Evolutionary conservation across 2,888 invertebrate species (phyloP), one percentile per base, ranked within the genome.

Genomic region (Neoascia interrupta): DNA sequence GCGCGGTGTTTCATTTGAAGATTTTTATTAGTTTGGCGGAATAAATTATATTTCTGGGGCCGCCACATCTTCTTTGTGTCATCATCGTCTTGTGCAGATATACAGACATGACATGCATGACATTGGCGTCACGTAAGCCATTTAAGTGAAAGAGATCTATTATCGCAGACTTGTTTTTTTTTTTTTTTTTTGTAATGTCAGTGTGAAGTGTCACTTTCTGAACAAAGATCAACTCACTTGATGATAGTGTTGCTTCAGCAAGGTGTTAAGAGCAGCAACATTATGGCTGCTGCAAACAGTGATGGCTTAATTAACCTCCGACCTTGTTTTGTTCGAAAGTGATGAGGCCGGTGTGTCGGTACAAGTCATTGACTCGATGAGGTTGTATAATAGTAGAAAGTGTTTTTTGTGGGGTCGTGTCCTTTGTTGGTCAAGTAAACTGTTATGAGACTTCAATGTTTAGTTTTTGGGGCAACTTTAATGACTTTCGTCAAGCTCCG

Each of bases 21-120:
- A 61, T 63, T 73, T 63, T 69, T 75, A 75, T 75, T 76, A 76
- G 63, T 53, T 76, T 72, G 64, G 36, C 60, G 60, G 64, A 64
- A 76, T 72, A 72, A 76, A 72, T 76, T 72, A 76, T 53, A 66
- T 45, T 76, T 60, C 31, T 45, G 11, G 19, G 49, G 39, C 19
- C 26, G 13, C 23, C 19, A 4, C 19, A 3, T 8, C 8, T 45
- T 36, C 51, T 41, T 51, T 47, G 19, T 16, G 13, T 15, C 28
- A 37, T 63, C 15, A 28, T 28, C 28, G 2, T 34, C 23, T 36
- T 19, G 16, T 39, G 43, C 28, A 63, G 49, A 63, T 39, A 39
- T 41, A 34, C 36, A 26, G 26, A 54, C 49, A 63, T 15, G 49
- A 31, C 34, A 54, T 8, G 36, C n/a, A 43, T 54, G 16, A 47